Conservation (phyloP, 1,140 invertebrate species). For the Temnothorax nylanderi region DNA sequence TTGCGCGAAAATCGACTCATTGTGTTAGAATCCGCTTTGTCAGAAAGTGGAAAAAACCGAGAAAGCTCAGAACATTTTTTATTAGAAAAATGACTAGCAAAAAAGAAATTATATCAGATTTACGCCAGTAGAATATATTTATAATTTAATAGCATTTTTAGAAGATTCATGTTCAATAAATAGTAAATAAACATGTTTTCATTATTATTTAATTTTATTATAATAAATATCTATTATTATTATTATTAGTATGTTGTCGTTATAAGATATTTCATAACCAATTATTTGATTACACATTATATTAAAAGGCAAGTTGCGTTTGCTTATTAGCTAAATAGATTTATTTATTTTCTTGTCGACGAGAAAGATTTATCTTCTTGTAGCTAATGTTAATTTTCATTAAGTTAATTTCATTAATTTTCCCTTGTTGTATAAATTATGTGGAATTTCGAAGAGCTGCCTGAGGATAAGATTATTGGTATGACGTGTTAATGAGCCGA, state of each 20-base stretch:
- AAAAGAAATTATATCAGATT: not conserved
- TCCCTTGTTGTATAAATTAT: conserved; percentile 40
- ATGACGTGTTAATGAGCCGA: conserved; percentile 11
- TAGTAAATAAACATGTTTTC: not conserved
- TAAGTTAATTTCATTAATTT: conserved; percentile 40
- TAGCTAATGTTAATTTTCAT: not conserved
- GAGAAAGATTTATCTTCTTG: not conserved
- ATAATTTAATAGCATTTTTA: not conserved
- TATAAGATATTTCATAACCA: not conserved
- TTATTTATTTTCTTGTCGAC: not conserved
- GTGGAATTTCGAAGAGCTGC: not conserved
- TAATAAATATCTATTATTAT: not conserved
- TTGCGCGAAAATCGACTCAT: conserved; percentile 25
- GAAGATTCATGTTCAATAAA: not conserved
- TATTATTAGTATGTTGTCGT: not conserved
- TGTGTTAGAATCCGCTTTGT: conserved; percentile 1
- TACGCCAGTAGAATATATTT: not conserved
- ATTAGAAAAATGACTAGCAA: not conserved
- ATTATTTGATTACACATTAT: not conserved
- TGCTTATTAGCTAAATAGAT: too few species aligned
- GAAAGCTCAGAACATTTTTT: conserved; percentile 4
- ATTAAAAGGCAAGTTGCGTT: not conserved
- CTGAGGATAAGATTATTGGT: conserved; percentile 24
- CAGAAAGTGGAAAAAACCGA: conserved; percentile 4
- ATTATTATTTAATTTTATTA: not conserved